Conservation (phyloP, 1,140 invertebrate genomes). For the Anastrepha obliqua region DNA sequence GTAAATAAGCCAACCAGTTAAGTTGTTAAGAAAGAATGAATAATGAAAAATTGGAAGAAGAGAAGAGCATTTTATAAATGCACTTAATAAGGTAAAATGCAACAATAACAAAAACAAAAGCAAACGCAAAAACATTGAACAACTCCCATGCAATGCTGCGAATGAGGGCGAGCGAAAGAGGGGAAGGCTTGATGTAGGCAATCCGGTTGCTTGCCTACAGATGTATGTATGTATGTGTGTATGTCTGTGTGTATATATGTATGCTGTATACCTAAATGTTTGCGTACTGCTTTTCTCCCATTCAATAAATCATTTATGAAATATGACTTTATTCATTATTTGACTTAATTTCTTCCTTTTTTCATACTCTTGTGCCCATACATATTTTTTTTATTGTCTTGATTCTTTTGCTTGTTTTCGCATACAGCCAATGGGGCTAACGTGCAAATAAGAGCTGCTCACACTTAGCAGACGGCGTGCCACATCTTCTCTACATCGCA, state of each 20-base stretch:
- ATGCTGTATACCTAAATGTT: not conserved
- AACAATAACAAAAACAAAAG: not conserved
- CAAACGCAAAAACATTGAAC: not conserved
- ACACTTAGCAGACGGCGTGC: not conserved
- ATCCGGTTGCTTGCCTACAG: not conserved
- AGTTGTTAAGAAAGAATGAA: constrained; percentile 37
- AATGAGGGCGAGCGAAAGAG: not conserved
- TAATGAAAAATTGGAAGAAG: not conserved
- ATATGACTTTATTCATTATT: constrained; percentile 53
- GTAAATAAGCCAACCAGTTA: constrained; percentile 15
- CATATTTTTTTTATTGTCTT: too few relatives aligned
- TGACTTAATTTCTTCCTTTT: constrained; percentile 48
- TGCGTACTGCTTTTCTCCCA: constrained; percentile 32
- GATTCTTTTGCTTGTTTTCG: not conserved
- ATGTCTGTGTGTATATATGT: not conserved
- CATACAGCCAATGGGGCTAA: not conserved
- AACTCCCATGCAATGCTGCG: not conserved
- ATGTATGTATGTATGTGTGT: not conserved
- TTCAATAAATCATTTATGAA: constrained; percentile 53
- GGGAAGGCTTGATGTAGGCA: not conserved
- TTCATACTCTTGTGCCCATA: not conserved
- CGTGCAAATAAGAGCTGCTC: not conserved
- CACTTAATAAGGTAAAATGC: constrained; percentile 42
- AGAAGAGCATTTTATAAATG: constrained; percentile 17
- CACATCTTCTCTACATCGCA: not conserved